phyloP scores from a whole-genome alignment of 1,140 invertebrate genomes.

The Papilio polytes region DNA sequence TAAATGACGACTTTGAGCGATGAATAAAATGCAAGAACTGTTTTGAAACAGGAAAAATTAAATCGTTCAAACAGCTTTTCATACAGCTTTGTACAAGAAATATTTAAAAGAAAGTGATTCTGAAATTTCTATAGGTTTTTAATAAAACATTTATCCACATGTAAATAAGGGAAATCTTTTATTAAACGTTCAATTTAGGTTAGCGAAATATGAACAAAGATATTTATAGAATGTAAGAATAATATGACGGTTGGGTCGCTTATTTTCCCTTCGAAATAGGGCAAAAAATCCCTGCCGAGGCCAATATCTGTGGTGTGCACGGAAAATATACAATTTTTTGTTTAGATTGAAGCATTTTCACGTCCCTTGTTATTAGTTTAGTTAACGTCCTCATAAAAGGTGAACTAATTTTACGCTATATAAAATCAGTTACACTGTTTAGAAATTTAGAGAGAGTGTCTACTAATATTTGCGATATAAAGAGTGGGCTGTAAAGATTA shows the following conservation, averaged over 20 bases:
- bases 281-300: constrained; percentile 10
- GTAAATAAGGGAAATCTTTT: not conserved
- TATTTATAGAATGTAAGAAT: constrained; percentile 13
- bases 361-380: constrained; percentile 9
- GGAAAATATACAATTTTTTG: constrained; percentile 8
- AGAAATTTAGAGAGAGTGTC: not conserved
- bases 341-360: not conserved
- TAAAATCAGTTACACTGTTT: not conserved
- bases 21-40: constrained; percentile 16
- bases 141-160: not conserved
- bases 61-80: not conserved
- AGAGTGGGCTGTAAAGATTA: too few relatives aligned
- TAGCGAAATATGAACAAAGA: constrained; percentile 9
- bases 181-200: not conserved
- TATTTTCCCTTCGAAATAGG: constrained; percentile 17
- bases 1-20: constrained; percentile 25
- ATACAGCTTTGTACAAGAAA: not conserved
- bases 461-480: too few relatives aligned
- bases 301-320: constrained; percentile 1
- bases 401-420: not conserved
- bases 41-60: not conserved
- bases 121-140: not conserved
- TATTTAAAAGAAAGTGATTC: not conserved
- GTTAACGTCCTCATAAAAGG: not conserved
- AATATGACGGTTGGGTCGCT: constrained; percentile 20